Evolutionary conservation across 2,113 vertebrate genomes (phyloP).

Genomic region (Colius striatus): DNA sequence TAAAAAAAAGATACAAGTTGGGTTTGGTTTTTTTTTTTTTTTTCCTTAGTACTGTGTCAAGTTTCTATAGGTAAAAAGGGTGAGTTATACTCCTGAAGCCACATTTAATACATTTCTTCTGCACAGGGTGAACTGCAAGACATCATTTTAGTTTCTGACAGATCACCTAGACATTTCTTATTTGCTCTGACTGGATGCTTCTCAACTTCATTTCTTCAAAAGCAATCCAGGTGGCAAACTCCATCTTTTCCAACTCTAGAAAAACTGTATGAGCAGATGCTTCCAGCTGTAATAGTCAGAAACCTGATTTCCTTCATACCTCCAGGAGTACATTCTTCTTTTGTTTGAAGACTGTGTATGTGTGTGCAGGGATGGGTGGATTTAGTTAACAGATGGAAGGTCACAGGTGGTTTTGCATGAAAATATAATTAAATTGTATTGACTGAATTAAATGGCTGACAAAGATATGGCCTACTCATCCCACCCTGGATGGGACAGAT

Average conservation of each 20-base stretch:
- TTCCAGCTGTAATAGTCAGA: background rate
- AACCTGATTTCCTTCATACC: background rate
- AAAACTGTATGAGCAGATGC: background rate
- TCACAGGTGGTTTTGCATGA: slow-evolving; percentile 73
- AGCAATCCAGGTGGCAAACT: background rate
- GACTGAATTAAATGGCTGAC: slow-evolving; percentile 69
- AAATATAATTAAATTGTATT: slow-evolving; percentile 76
- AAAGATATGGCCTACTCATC: slow-evolving; percentile 35
- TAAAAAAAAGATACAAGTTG: background rate
- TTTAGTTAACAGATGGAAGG: slow-evolving; percentile 67
- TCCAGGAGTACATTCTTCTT: background rate
- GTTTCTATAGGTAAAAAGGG: background rate
- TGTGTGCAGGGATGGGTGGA: background rate
- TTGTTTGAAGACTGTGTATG: background rate
- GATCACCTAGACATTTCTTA: background rate
- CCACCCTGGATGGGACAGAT: slow-evolving; percentile 47
- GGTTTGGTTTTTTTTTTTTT: background rate
- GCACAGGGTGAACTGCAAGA: background rate
- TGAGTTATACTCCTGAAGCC: background rate
- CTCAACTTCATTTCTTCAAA: background rate
- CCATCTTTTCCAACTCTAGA: background rate
- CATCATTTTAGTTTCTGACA: background rate
- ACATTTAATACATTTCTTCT: background rate
- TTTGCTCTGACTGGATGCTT: background rate
- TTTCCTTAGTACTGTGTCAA: background rate